Percentiles rank a stretch among this genome's conserved stretches.
Conservation (phyloP, 2,888 invertebrate species). For the Oegoconia quadripuncta region DNA sequence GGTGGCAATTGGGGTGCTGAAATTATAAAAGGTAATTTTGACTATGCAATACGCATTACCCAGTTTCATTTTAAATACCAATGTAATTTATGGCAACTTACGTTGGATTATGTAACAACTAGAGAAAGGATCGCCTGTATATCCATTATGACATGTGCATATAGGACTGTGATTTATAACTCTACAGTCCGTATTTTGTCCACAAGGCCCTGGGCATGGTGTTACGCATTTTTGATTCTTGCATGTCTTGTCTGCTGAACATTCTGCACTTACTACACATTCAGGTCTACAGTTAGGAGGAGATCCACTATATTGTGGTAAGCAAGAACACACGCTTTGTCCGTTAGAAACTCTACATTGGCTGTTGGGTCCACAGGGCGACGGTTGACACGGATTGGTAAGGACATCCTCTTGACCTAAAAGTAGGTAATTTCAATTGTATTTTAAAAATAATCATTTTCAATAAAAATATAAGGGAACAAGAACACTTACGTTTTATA, state of each 20-base stretch:
- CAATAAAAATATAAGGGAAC: background rate
- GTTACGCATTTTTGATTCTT: conserved; percentile 84
- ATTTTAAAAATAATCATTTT: background rate
- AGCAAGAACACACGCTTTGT: conserved; percentile 84
- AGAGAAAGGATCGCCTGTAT: conserved; percentile 82
- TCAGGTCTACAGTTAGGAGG: conserved; percentile 87
- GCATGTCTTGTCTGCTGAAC: conserved; percentile 81
- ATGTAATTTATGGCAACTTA: conserved; percentile 26
- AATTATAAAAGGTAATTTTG: too few species aligned
- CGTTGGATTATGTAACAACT: conserved; percentile 78
- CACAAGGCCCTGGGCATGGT: conserved; percentile 86
- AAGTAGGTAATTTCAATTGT: background rate
- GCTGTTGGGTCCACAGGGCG: conserved; percentile 82
- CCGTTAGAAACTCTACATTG: conserved; percentile 78
- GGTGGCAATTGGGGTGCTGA: conserved; percentile 48
- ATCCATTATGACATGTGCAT: conserved; percentile 81
- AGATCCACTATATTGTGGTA: conserved; percentile 82
- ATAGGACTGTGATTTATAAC: conserved; percentile 86
- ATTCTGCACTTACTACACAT: conserved; percentile 85
- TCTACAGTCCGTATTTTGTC: conserved; percentile 83
- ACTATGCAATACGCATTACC: background rate
- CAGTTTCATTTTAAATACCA: background rate
- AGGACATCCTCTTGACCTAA: conserved; percentile 44
- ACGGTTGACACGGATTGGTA: conserved; percentile 76
- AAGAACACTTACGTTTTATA: conserved; percentile 48